Conservation (phyloP, 2,113 vertebrate species). For the Apistogramma diplotaenia region DNA sequence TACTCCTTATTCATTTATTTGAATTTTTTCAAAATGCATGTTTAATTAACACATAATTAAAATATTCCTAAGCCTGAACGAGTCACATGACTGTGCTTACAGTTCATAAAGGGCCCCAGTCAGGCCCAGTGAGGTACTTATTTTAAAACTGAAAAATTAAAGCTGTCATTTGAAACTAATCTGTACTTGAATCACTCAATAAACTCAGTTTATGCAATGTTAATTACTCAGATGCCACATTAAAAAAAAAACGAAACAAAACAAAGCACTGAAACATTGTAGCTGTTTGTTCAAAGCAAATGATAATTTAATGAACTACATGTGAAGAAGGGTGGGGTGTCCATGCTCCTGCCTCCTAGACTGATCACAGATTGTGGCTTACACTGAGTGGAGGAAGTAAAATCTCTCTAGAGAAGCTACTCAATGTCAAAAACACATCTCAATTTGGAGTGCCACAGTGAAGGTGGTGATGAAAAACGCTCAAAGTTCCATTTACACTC, state of each 20-base stretch:
- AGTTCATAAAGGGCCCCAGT: background rate
- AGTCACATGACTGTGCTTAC: background rate
- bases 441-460: background rate
- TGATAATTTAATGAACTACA: constrained; percentile 36
- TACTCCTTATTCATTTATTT: background rate
- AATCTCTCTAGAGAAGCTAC: constrained; percentile 21
- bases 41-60: background rate
- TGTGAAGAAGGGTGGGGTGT: constrained; percentile 26
- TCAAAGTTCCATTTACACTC: constrained; percentile 25
- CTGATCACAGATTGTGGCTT: constrained; percentile 43
- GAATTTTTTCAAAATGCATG: background rate
- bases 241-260: background rate
- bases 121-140: background rate
- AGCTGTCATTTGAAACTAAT: background rate
- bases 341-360: constrained; percentile 8
- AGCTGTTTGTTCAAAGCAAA: constrained; percentile 15
- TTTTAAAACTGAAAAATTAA: background rate
- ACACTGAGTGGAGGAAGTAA: constrained; percentile 37
- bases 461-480: constrained; percentile 15
- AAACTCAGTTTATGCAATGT: background rate
- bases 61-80: background rate
- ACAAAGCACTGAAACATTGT: background rate
- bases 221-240: background rate
- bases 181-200: background rate
- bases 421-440: constrained; percentile 28